phyloP scores from a whole-genome alignment of 2,888 invertebrate species.

The Spilosoma lubricipeda region DNA sequence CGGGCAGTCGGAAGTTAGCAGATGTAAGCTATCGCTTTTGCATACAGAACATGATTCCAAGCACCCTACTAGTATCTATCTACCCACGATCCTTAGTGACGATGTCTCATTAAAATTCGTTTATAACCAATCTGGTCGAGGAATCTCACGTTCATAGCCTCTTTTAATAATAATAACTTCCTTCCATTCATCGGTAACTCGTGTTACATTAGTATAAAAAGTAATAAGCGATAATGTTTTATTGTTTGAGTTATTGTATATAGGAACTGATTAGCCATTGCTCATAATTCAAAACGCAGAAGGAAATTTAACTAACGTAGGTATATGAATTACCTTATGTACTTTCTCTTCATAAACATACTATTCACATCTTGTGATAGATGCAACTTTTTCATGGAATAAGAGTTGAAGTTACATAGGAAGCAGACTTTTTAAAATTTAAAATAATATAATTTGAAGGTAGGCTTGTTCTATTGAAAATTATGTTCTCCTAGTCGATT shows the following conservation, averaged over 20 bases:
- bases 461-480: too few relatives aligned
- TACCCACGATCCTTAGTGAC: constrained; percentile 33
- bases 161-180: constrained; percentile 61
- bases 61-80: constrained; percentile 40
- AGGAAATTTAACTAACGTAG: neutral
- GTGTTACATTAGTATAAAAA: constrained; percentile 45
- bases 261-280: neutral
- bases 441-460: too few relatives aligned
- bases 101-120: constrained; percentile 59
- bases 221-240: constrained; percentile 32
- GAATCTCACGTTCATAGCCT: constrained; percentile 55
- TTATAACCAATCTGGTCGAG: constrained; percentile 51
- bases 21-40: constrained; percentile 55
- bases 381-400: neutral
- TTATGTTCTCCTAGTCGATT: too few relatives aligned
- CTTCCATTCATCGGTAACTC: constrained; percentile 56
- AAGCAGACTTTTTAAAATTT: too few relatives aligned
- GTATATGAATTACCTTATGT: too few relatives aligned
- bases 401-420: neutral
- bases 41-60: constrained; percentile 52
- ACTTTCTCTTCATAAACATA: neutral
- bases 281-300: neutral
- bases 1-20: constrained; percentile 61
- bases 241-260: constrained; percentile 21
- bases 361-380: neutral